These are phyloP conservation scores for Pseudochirops cupreus DNA, from an alignment of 2,797 vertebrate species.

Conservation along the genomic window DNA sequence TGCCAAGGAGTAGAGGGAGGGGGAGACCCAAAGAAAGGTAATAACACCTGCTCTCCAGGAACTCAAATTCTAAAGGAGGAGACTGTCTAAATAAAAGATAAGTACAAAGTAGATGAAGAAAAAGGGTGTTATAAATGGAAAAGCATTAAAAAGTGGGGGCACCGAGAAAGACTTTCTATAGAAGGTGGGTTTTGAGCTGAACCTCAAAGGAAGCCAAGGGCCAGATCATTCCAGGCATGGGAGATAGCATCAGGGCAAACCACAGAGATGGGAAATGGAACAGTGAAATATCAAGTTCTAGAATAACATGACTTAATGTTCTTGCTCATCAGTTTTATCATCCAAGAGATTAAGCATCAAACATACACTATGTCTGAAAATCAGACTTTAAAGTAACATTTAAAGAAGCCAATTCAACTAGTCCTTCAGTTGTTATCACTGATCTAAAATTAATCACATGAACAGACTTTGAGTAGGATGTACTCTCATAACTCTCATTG, in stretches of 20 bases:
- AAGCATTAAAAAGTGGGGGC: neutral
- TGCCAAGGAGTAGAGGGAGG: neutral
- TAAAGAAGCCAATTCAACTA: neutral
- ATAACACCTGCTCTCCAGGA: neutral
- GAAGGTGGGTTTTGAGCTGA: neutral
- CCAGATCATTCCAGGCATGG: neutral
- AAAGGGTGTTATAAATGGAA: neutral
- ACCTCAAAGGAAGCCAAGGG: neutral
- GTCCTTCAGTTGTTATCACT: neutral
- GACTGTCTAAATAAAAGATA: neutral
- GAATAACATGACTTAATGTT: neutral
- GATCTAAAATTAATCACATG: neutral
- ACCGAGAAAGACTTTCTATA: neutral
- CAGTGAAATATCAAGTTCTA: neutral
- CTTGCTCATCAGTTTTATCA: neutral
- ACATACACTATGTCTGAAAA: neutral
- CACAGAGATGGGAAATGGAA: neutral
- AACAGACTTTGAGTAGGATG: neutral
- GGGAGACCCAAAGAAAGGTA: neutral
- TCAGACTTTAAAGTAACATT: neutral
- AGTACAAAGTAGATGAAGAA: neutral
- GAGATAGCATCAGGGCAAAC: neutral
- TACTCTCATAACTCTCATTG: neutral
- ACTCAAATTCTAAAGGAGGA: neutral
- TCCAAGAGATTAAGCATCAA: neutral